Conservation (phyloP, 1,140 invertebrate genomes). For the Drosophila mojavensis region DNA sequence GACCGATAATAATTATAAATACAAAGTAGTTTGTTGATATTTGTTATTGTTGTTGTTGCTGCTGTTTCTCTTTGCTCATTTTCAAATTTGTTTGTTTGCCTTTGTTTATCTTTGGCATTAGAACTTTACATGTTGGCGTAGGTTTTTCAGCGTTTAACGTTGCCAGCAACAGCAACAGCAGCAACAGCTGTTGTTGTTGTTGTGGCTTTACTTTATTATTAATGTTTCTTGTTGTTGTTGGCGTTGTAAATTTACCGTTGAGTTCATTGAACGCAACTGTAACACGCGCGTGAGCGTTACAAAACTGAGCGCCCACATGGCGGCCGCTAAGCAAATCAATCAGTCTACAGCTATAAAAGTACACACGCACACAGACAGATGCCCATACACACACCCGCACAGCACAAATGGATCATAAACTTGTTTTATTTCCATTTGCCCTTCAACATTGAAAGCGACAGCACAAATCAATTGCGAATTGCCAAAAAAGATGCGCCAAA, state of each 20-base stretch:
- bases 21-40: slow-evolving; percentile 82
- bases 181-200: slow-evolving; percentile 24
- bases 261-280: slow-evolving; percentile 59
- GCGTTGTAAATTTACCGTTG: slow-evolving; percentile 78
- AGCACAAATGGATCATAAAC: slow-evolving; percentile 39
- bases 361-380: background rate
- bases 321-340: slow-evolving; percentile 57
- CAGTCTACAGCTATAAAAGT: background rate
- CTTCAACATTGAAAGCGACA: slow-evolving; percentile 42
- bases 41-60: slow-evolving; percentile 56
- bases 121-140: slow-evolving; percentile 83
- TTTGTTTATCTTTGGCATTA: slow-evolving; percentile 80
- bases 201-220: slow-evolving; percentile 40
- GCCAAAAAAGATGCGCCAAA: slow-evolving; percentile 59
- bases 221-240: slow-evolving; percentile 29
- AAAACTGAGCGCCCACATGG: slow-evolving; percentile 67
- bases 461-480: slow-evolving; percentile 47
- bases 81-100: slow-evolving; percentile 54
- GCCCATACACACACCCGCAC: background rate
- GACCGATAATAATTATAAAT: slow-evolving; percentile 81
- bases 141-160: slow-evolving; percentile 54
- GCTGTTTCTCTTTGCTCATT: slow-evolving; percentile 45
- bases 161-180: slow-evolving; percentile 1
- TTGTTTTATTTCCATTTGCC: slow-evolving; percentile 42
- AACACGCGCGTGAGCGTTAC: slow-evolving; percentile 57